These are phyloP conservation scores for Eurytoma californica DNA, from an alignment of 2,888 invertebrate species.

Conservation along the genomic window DNA sequence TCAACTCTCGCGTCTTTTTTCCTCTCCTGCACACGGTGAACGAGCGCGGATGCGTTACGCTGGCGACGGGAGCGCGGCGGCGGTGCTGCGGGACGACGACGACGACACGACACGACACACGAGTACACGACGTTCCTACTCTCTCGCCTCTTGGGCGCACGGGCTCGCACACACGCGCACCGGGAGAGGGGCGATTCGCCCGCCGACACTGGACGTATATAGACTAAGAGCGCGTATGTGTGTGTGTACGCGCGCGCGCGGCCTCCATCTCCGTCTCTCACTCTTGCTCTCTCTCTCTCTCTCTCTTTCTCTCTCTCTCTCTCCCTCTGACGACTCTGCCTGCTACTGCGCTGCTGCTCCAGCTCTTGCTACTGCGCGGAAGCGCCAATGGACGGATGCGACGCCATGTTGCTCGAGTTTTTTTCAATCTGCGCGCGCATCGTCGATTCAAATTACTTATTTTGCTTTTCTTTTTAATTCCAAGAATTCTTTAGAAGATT, in stretches of 20 bases:
- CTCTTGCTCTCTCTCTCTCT: not conserved
- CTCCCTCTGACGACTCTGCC: not conserved
- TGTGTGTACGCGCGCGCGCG: not conserved
- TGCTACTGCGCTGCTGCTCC: not conserved
- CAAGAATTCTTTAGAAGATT: too few species aligned
- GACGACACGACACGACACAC: not conserved
- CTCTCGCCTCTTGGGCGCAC: too few species aligned
- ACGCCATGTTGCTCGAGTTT: conserved; percentile 18
- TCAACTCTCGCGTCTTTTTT: too few species aligned
- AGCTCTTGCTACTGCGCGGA: not conserved
- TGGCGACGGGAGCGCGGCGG: not conserved
- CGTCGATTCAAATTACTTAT: too few species aligned
- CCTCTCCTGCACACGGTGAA: not conserved
- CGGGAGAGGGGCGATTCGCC: too few species aligned
- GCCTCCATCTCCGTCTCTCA: not conserved
- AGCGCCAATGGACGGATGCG: conserved; percentile 20
- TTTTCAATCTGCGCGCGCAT: not conserved
- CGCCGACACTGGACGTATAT: too few species aligned
- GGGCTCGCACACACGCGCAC: not conserved
- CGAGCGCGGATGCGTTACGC: not conserved
- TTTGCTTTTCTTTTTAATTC: not conserved
- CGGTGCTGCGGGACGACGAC: conserved; percentile 1
- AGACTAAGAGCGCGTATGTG: too few species aligned
- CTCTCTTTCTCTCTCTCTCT: conserved; percentile 1
- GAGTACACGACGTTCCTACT: too few species aligned